phyloP scores from a whole-genome alignment of 2,888 invertebrate species.

The Norana najaformis region DNA sequence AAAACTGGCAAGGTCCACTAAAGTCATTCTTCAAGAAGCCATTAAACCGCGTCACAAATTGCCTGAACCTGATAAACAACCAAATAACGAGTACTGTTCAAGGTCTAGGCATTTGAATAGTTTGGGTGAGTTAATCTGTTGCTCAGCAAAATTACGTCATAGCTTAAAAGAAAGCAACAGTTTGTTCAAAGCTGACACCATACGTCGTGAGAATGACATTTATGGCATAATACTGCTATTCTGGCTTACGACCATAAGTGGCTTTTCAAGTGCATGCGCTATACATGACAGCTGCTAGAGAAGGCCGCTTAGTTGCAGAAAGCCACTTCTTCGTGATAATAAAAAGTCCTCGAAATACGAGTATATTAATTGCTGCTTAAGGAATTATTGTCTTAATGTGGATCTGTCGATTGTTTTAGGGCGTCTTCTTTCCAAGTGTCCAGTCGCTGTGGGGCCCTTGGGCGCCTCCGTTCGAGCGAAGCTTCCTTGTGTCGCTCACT shows the following conservation, averaged over 20 bases:
- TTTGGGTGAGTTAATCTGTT: background rate
- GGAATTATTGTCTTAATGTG: background rate
- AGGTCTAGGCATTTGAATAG: background rate
- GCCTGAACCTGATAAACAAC: background rate
- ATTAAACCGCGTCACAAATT: background rate
- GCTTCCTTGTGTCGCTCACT: constrained; percentile 53
- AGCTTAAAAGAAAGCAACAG: too few species aligned
- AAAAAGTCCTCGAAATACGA: background rate
- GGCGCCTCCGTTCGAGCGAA: constrained; percentile 33
- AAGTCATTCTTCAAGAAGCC: background rate
- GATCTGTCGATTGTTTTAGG: constrained; percentile 20
- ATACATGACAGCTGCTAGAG: background rate
- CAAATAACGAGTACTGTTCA: background rate
- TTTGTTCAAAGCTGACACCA: too few species aligned
- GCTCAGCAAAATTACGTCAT: too few species aligned
- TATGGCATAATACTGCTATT: background rate
- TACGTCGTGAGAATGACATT: background rate
- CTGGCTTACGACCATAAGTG: background rate
- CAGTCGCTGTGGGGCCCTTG: constrained; percentile 27
- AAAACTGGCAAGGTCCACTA: background rate
- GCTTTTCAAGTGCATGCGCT: background rate
- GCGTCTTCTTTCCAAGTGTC: constrained; percentile 29
- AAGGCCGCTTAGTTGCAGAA: background rate
- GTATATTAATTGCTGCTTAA: background rate
- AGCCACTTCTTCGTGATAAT: background rate